Evolutionary conservation across 2,113 vertebrate genomes (phyloP).

Genomic region (Mesoclemmys tuberculata): DNA sequence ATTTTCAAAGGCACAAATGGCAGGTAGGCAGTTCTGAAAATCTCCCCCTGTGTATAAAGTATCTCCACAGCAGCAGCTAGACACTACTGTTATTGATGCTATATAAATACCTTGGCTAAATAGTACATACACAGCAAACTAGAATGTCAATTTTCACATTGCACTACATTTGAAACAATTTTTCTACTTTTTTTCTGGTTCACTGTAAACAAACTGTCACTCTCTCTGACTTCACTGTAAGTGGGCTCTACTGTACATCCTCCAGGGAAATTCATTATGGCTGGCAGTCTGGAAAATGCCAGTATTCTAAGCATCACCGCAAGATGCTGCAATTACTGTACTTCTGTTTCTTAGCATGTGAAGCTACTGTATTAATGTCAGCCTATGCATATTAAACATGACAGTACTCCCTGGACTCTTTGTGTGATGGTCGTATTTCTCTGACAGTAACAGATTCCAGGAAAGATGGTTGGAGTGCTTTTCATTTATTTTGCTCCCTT

Average conservation of each 20-base stretch:
- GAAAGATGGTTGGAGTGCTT: not conserved
- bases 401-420: not conserved
- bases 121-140: not conserved
- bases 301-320: not conserved
- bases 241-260: not conserved
- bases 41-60: not conserved
- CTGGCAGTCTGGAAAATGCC: conserved; percentile 16
- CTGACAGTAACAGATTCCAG: not conserved
- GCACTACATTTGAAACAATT: conserved; percentile 20
- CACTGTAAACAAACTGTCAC: not conserved
- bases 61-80: not conserved
- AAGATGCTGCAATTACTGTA: conserved; percentile 52
- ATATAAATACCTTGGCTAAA: conserved; percentile 21
- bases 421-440: not conserved
- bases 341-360: conserved; percentile 29
- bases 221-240: not conserved
- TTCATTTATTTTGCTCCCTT: not conserved
- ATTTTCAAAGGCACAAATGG: conserved; percentile 34
- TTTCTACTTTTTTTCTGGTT: conserved; percentile 2
- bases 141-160: not conserved
- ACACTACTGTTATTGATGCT: not conserved
- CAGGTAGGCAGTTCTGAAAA: conserved; percentile 2
- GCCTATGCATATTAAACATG: conserved; percentile 24
- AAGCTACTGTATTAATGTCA: conserved; percentile 13
- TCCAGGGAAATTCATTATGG: conserved; percentile 60